These are phyloP conservation scores for Elephas maximus DNA, from an alignment of 2,113 vertebrate species.

Conservation along the genomic window DNA sequence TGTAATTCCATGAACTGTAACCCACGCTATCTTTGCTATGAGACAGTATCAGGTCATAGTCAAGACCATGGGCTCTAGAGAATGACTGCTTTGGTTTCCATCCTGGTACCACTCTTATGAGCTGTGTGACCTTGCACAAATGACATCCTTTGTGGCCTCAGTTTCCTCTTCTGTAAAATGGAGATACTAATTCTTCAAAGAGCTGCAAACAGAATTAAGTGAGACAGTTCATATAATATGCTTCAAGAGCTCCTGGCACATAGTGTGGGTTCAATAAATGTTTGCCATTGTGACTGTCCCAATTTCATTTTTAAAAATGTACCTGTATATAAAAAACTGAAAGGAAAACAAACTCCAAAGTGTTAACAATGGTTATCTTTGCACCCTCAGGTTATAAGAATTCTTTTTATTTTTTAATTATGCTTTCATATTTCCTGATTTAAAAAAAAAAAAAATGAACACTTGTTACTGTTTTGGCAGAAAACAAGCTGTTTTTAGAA, in stretches of 20 bases:
- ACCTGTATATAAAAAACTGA: background rate
- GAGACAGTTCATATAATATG: background rate
- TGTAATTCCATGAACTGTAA: background rate
- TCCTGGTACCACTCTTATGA: background rate
- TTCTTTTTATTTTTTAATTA: background rate
- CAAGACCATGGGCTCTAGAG: background rate
- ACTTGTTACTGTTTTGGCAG: conserved; percentile 21
- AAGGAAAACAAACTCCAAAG: background rate
- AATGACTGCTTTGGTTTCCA: background rate
- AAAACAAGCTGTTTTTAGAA: conserved; percentile 35
- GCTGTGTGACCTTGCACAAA: background rate
- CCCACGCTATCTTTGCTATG: background rate
- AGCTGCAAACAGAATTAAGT: background rate
- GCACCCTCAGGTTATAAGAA: background rate
- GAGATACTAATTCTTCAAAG: background rate
- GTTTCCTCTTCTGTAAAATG: conserved; percentile 6
- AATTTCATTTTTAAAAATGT: conserved; percentile 56
- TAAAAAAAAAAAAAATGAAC: conserved; percentile 53
- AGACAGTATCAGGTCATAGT: too few species aligned
- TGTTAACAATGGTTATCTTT: background rate
- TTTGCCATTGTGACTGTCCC: background rate
- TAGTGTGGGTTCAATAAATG: background rate
- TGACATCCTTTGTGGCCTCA: background rate
- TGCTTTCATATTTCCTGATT: background rate
- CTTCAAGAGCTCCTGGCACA: background rate